These are phyloP conservation scores for Synanthedon formicaeformis DNA, from an alignment of 2,888 invertebrate species.

Conservation along the genomic window DNA sequence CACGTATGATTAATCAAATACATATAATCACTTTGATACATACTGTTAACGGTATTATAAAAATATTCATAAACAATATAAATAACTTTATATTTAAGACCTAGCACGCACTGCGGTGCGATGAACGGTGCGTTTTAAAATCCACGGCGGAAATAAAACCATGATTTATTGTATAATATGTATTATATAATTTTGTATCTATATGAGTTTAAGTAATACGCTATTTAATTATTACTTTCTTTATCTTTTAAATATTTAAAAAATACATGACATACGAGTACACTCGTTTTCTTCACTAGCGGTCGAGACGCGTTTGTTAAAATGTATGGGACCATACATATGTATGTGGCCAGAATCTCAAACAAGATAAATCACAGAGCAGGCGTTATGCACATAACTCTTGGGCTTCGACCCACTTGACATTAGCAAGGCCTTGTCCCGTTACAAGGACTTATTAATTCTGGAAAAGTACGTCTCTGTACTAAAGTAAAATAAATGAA, in stretches of 20 bases:
- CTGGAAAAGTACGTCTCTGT: background rate
- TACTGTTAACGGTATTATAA: no score
- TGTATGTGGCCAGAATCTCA: slow-evolving; percentile 43
- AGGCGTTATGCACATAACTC: slow-evolving; percentile 60
- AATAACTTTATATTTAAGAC: no score
- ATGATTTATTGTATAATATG: no score
- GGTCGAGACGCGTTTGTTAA: slow-evolving; percentile 34
- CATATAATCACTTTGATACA: no score
- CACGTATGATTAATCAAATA: no score
- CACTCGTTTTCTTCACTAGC: slow-evolving; percentile 19
- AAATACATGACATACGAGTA: slow-evolving; percentile 5
- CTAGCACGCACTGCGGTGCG: no score
- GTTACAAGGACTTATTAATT: slow-evolving; percentile 5
- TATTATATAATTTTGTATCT: no score
- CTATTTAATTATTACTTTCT: background rate
- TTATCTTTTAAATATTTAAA: slow-evolving; percentile 24
- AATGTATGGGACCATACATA: slow-evolving; percentile 38
- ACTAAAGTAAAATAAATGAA: no score
- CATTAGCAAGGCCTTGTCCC: slow-evolving; percentile 50
- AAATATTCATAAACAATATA: no score
- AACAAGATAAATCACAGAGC: slow-evolving; percentile 55
- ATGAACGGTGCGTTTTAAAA: no score
- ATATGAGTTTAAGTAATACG: no score
- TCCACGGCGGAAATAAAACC: no score
- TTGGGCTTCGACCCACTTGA: slow-evolving; percentile 51